Conservation (phyloP, 2,113 vertebrate species). For the Plecturocebus donacophilus region DNA sequence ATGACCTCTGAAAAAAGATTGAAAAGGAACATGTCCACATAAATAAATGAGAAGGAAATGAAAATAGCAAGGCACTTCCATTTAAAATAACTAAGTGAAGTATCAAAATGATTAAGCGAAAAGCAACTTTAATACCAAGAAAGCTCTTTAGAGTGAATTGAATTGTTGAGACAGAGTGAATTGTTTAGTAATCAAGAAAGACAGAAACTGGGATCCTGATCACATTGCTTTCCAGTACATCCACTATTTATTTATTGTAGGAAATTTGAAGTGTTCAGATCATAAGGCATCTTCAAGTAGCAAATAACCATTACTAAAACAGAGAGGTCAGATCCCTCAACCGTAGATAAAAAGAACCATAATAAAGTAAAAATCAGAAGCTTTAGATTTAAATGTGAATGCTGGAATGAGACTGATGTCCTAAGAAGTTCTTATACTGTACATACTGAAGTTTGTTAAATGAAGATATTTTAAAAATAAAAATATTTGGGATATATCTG, state of each 20-base stretch:
- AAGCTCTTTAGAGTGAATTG: neutral
- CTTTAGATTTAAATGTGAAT: constrained; percentile 37
- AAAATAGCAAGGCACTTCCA: constrained; percentile 51
- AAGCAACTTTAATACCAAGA: constrained; percentile 57
- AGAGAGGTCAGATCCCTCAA: constrained; percentile 3
- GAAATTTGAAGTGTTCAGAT: constrained; percentile 35
- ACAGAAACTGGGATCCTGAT: constrained; percentile 18
- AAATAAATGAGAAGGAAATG: constrained; percentile 59
- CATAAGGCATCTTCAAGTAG: neutral
- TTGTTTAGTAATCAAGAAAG: neutral
- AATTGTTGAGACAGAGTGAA: constrained; percentile 44
- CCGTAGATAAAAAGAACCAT: neutral
- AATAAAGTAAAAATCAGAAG: constrained; percentile 31
- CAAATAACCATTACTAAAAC: constrained; percentile 34
- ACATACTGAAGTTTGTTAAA: neutral
- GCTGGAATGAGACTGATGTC: neutral
- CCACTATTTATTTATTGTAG: constrained; percentile 24
- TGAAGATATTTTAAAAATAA: neutral
- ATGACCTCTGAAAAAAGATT: constrained; percentile 46
- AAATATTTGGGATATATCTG: neutral
- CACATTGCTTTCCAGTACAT: neutral
- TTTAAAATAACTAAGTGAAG: constrained; percentile 57
- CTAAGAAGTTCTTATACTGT: neutral
- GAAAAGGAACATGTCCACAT: neutral
- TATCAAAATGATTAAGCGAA: constrained; percentile 56